Conservation (phyloP, 2,113 vertebrate species). For the Cephalophus harveyi region DNA sequence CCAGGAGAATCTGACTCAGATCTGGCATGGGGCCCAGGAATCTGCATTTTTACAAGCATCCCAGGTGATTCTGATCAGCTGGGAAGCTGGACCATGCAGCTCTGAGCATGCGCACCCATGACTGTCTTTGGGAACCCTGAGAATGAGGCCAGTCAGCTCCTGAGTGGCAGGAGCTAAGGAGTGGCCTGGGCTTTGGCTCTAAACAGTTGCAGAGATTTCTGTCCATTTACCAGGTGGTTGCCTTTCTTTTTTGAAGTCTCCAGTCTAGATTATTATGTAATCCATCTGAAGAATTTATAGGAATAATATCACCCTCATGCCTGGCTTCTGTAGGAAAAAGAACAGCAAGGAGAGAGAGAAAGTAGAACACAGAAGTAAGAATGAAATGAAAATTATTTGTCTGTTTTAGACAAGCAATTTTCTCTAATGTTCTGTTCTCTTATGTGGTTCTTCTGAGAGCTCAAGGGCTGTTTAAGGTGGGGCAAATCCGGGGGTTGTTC, state of each 20-base stretch:
- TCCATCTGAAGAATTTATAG: constrained; percentile 54
- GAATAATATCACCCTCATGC: constrained; percentile 22
- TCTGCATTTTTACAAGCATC: neutral
- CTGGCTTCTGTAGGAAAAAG: constrained; percentile 26
- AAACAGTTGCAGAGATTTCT: neutral
- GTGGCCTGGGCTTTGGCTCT: neutral
- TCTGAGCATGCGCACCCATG: neutral
- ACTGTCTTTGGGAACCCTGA: neutral
- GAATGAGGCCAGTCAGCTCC: neutral
- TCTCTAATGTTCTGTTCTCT: constrained; percentile 70
- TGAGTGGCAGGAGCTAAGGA: neutral
- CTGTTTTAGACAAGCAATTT: constrained; percentile 66
- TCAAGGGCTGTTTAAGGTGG: constrained; percentile 60
- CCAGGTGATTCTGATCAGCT: neutral
- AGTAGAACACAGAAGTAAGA: constrained; percentile 17
- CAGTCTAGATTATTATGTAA: constrained; percentile 51
- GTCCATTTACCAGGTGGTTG: neutral
- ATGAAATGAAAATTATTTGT: constrained; percentile 64
- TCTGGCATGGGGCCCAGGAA: neutral
- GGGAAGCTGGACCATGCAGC: neutral
- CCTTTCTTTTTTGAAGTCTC: constrained; percentile 1
- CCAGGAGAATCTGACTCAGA: neutral
- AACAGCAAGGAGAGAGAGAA: constrained; percentile 31
- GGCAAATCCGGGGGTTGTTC: neutral
- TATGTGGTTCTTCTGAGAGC: constrained; percentile 51